phyloP scores from a whole-genome alignment of 2,797 vertebrate species.

The Channa striata region DNA sequence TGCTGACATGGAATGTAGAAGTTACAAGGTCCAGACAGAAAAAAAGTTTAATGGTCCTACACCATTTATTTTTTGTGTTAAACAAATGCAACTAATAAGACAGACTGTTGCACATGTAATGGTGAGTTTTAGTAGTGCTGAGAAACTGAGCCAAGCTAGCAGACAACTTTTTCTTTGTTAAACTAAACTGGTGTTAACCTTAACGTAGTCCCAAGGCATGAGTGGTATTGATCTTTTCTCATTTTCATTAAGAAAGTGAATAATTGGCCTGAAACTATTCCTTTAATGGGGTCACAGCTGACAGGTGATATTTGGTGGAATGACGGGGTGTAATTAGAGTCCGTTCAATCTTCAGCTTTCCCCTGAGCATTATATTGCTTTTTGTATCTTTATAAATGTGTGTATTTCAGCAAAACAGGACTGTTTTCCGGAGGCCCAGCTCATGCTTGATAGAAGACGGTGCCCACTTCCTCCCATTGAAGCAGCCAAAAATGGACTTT shows the following conservation, averaged over 20 bases:
- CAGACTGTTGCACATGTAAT: background rate
- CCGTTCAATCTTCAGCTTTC: background rate
- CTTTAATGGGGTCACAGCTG: too few relatives aligned
- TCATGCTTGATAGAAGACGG: conserved; percentile 40
- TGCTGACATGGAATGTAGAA: background rate
- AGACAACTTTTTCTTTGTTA: background rate
- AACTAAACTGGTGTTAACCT: too few relatives aligned
- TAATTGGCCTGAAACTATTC: too few relatives aligned
- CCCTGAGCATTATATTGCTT: background rate
- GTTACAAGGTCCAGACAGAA: too few relatives aligned
- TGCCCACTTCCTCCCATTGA: conserved; percentile 83
- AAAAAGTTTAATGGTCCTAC: background rate
- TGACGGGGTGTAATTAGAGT: background rate
- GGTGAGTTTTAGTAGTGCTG: background rate
- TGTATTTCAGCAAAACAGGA: conserved; percentile 33
- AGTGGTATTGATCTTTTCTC: too few relatives aligned
- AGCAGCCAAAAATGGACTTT: conserved; percentile 71
- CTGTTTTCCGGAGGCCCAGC: conserved; percentile 53
- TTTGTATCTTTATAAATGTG: conserved; percentile 30
- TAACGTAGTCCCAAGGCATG: too few relatives aligned
- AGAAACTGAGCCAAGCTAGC: background rate
- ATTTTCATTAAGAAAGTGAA: background rate
- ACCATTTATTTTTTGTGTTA: background rate
- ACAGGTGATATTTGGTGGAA: too few relatives aligned
- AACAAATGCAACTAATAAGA: background rate